These are phyloP conservation scores for Ceratothoa steindachneri DNA, from an alignment of 2,888 invertebrate genomes.

Conservation along the genomic window DNA sequence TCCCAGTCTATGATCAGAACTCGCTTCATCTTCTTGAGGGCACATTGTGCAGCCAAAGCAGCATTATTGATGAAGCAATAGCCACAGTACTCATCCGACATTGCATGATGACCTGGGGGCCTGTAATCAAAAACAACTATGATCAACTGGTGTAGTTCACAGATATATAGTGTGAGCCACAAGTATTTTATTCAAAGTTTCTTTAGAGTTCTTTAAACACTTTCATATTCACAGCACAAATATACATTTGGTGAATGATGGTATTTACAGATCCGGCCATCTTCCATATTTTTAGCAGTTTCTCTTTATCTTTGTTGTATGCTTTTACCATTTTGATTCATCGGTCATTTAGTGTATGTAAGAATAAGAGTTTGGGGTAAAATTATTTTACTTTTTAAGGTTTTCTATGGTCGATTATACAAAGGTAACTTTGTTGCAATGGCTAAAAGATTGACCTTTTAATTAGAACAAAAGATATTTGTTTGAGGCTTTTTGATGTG, in stretches of 20 bases:
- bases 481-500: too few species aligned
- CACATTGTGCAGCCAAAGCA: conserved; percentile 76
- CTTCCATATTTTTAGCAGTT: too few species aligned
- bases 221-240: neutral
- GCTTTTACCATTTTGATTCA: too few species aligned
- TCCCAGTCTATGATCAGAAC: conserved; percentile 93
- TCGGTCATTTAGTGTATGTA: too few species aligned
- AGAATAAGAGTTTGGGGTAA: too few species aligned
- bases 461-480: too few species aligned
- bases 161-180: neutral
- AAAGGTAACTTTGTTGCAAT: too few species aligned
- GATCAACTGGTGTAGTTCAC: neutral
- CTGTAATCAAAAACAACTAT: conserved; percentile 48
- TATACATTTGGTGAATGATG: neutral
- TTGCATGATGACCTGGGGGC: conserved; percentile 93
- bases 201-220: neutral
- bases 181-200: neutral
- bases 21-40: conserved; percentile 62
- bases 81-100: conserved; percentile 73
- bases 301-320: too few species aligned
- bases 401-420: too few species aligned
- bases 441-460: too few species aligned
- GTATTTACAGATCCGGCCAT: too few species aligned
- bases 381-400: too few species aligned
- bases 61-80: conserved; percentile 94